Evolutionary conservation across 2,888 invertebrate genomes (phyloP), one percentile per base, ranked within the genome.

Genomic region (Rugalucina vietnamica): DNA sequence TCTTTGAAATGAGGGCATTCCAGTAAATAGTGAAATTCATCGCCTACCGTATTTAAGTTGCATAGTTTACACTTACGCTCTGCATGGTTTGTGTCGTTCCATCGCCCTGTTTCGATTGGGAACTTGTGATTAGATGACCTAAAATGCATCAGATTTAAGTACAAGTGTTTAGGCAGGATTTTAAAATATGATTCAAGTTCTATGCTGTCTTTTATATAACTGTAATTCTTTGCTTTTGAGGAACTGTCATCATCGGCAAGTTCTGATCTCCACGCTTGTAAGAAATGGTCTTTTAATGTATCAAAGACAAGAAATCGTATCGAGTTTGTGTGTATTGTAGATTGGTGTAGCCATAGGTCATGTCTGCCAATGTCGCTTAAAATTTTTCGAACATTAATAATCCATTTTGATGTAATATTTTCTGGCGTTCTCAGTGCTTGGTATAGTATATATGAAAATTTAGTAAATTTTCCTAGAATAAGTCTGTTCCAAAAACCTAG

Each of bases 401-500:
- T 27, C 76, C 76, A 76, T 39, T 34, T 39, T 29, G 29, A 29
- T 24, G 24, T 12, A 24, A 14, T 65, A 10, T 34, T 57, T 32
- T 65, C 27, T 43, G 24, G 1, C 29, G 43, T 43, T 12, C 43
- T 54, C 54, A 54, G 4, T 4, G n/a, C 37, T 29, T 69, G 36
- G 49, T 69, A 76, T 34, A 32, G 32, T 21, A 69, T 27, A 32
- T 29, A 69, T 18, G 65, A 34, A 32, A 39, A 36, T 43, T 76
- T 76, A 5, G 27, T 27, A 1, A 37, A 21, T 24, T 49, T 76
- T 1, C 37, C 60, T n/a, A n/a, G 49, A 27, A 69, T 27, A 34
- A 76, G 65, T 29, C 65, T 76, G 32, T 29, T 76, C 65, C 76
- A 69, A 24, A 69, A 81, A 18, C 54, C 69, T 2, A 81, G 24